Percentiles rank a stretch among this genome's conserved stretches.
Conservation (phyloP, 1,140 invertebrate species). For the Anastrepha obliqua region DNA sequence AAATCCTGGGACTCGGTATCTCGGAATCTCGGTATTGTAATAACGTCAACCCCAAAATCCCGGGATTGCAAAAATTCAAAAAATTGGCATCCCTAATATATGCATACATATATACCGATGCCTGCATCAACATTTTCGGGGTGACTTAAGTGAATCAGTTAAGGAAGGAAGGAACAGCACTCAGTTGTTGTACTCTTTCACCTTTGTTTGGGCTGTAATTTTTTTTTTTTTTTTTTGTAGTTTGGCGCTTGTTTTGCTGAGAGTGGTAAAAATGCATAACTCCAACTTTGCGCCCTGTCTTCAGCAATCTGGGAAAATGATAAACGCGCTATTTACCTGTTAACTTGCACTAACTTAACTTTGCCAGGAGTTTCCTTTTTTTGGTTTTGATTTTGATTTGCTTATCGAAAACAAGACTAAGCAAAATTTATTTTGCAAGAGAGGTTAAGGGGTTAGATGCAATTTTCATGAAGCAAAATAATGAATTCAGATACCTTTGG, state of each 20-base stretch:
- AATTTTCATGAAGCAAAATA: background rate
- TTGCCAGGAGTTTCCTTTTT: background rate
- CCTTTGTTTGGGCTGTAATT: background rate
- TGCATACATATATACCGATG: background rate
- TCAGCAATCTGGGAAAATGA: slow-evolving; percentile 6
- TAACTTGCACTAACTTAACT: slow-evolving; percentile 30
- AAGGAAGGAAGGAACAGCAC: background rate
- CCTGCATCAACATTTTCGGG: background rate
- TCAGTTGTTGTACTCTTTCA: background rate
- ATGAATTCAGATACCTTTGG: too few relatives aligned
- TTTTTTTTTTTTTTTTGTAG: background rate
- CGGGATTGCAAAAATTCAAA: too few relatives aligned
- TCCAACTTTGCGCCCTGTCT: background rate
- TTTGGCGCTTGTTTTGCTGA: slow-evolving; percentile 3
- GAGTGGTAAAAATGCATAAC: slow-evolving; percentile 11
- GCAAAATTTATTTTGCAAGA: background rate
- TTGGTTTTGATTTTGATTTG: background rate
- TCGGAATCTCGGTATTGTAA: too few relatives aligned
- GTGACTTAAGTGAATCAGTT: slow-evolving; percentile 32
- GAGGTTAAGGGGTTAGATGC: background rate
- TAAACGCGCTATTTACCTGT: slow-evolving; percentile 25
- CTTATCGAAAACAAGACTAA: slow-evolving; percentile 24
- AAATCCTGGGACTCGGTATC: too few relatives aligned
- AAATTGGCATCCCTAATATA: background rate
- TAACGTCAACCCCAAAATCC: too few relatives aligned